These are phyloP conservation scores for Alviniconcha marisindica DNA, from an alignment of 1,140 invertebrate species.

Conservation along the genomic window DNA sequence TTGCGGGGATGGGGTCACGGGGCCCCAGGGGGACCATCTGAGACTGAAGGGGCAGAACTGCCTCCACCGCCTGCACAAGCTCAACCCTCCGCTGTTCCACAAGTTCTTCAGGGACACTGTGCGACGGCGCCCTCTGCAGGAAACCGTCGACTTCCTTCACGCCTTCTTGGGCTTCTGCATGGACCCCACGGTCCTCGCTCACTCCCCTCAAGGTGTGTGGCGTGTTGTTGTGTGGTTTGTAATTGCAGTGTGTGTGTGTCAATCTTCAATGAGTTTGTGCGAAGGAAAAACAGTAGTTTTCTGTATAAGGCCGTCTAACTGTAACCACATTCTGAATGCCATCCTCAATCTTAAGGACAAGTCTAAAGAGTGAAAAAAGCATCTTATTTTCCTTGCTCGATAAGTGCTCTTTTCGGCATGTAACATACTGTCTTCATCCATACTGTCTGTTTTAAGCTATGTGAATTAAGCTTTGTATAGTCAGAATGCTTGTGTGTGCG, in stretches of 20 bases:
- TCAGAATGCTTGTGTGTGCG: too few species aligned
- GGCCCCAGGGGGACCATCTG: constrained; percentile 77
- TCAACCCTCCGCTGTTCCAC: constrained; percentile 79
- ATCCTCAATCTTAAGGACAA: too few species aligned
- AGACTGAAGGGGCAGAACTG: constrained; percentile 92
- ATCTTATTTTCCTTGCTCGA: too few species aligned
- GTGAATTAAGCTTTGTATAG: too few species aligned
- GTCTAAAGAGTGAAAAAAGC: too few species aligned
- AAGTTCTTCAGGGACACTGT: constrained; percentile 88
- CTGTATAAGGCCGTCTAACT: too few species aligned
- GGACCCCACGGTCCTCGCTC: constrained; percentile 83
- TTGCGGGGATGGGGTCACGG: constrained; percentile 89
- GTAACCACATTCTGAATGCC: too few species aligned
- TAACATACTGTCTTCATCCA: too few species aligned
- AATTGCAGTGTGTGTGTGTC: not conserved
- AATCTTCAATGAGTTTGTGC: too few species aligned
- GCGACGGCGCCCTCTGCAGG: constrained; percentile 84
- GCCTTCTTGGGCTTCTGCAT: constrained; percentile 96
- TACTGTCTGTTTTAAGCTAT: too few species aligned
- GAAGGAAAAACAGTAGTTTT: too few species aligned
- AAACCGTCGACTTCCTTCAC: constrained; percentile 96
- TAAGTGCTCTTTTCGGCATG: too few species aligned
- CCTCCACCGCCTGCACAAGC: constrained; percentile 82
- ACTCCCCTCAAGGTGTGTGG: constrained; percentile 59
- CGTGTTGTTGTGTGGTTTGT: not conserved